These are phyloP conservation scores for Sphyrna mokarran DNA, from an alignment of 2,113 vertebrate species.

Conservation along the genomic window DNA sequence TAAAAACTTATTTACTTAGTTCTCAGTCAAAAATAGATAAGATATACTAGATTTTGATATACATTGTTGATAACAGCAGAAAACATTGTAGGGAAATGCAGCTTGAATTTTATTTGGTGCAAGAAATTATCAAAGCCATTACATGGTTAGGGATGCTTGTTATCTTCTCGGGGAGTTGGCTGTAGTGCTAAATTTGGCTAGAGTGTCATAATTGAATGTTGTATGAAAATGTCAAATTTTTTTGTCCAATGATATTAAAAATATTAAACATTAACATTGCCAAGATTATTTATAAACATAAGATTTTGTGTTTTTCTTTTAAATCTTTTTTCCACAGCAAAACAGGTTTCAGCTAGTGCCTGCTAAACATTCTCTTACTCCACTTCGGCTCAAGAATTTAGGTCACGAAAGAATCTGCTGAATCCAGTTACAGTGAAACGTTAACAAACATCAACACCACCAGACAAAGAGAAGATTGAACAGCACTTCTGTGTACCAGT, in stretches of 20 bases:
- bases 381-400: constrained; percentile 35
- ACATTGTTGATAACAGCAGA: constrained; percentile 14
- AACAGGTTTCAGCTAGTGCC: constrained; percentile 32
- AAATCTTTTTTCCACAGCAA: constrained; percentile 36
- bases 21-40: not conserved
- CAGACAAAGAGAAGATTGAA: constrained; percentile 31
- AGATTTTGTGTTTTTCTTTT: constrained; percentile 29
- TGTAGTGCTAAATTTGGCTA: constrained; percentile 3
- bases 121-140: constrained; percentile 12
- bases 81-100: constrained; percentile 31
- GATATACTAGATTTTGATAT: not conserved
- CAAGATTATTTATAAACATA: constrained; percentile 23
- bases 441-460: constrained; percentile 26
- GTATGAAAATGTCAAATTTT: not conserved
- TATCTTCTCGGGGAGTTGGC: not conserved
- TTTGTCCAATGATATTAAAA: constrained; percentile 27
- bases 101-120: not conserved
- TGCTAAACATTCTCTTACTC: constrained; percentile 34
- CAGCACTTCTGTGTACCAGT: constrained; percentile 31
- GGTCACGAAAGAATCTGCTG: constrained; percentile 30
- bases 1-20: not conserved
- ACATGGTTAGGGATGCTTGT: not conserved
- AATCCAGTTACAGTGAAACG: constrained; percentile 26
- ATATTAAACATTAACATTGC: constrained; percentile 24
- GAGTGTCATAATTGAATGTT: not conserved